Conservation (phyloP, 2,113 vertebrate genomes). For the Vulpes vulpes region DNA sequence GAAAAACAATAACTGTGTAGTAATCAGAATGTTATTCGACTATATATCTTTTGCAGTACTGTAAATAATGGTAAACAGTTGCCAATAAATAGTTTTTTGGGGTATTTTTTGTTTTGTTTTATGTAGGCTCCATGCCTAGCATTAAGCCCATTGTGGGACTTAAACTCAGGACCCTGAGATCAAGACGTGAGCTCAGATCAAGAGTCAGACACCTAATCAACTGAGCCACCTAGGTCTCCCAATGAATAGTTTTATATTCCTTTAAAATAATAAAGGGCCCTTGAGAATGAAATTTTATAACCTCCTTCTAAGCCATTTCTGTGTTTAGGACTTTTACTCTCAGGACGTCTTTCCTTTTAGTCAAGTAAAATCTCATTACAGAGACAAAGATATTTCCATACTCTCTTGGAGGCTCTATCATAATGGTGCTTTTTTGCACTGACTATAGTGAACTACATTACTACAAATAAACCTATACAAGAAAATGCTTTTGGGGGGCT, state of each 20-base stretch:
- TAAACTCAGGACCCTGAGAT: background rate
- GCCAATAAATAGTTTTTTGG: background rate
- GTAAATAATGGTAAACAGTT: background rate
- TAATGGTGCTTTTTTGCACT: conserved; percentile 34
- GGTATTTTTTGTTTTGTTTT: background rate
- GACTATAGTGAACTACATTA: conserved; percentile 20
- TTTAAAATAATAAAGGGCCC: conserved; percentile 4
- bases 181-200: background rate
- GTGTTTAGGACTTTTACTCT: conserved; percentile 54
- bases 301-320: conserved; percentile 64
- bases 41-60: background rate
- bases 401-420: background rate
- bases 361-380: conserved; percentile 65
- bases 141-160: background rate
- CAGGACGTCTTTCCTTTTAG: conserved; percentile 57
- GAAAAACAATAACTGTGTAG: background rate
- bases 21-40: background rate
- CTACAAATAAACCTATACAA: conserved; percentile 52
- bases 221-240: background rate
- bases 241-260: background rate
- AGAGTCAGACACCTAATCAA: background rate
- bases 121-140: background rate
- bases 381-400: conserved; percentile 42
- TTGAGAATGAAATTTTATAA: conserved; percentile 62
- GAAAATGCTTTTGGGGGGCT: background rate